Conservation (phyloP, 2,797 vertebrate genomes). For the Limosa lapponica region DNA sequence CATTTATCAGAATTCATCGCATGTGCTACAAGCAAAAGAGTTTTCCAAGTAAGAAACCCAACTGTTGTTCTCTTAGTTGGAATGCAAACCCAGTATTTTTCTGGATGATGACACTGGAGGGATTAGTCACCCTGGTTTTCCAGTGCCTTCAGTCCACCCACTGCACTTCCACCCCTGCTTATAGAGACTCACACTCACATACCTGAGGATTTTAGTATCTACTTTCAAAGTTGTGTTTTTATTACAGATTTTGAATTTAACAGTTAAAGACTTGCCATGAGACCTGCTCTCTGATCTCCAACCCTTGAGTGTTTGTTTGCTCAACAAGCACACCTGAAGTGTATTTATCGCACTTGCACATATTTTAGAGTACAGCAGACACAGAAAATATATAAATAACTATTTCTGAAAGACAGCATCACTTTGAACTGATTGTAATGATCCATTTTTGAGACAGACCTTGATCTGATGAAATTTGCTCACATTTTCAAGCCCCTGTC, state of each 20-base stretch:
- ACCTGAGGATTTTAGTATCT: not conserved
- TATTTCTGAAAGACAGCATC: not conserved
- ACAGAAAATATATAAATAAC: not conserved
- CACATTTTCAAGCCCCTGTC: not conserved
- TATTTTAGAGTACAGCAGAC: not conserved
- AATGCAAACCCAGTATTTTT: not conserved
- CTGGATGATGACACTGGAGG: not conserved
- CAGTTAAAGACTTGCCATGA: not conserved
- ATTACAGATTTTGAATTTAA: not conserved
- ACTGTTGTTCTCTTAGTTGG: not conserved
- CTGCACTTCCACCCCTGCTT: not conserved
- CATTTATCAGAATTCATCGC: not conserved
- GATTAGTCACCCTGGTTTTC: not conserved
- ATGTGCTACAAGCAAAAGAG: not conserved
- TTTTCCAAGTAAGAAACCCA: not conserved
- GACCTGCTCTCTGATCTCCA: not conserved
- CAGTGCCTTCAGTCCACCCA: not conserved
- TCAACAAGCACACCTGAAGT: not conserved
- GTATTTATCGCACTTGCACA: not conserved
- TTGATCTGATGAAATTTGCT: not conserved
- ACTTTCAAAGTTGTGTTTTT: not conserved
- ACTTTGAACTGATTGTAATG: not conserved
- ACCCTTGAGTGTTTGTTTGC: not conserved
- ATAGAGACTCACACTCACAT: not conserved
- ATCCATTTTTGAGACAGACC: not conserved